Percentiles rank a stretch among this genome's conserved stretches.
Evolutionary conservation across 2,113 vertebrate species (phyloP).

Genomic region (rat (Rattus norvegicus)): GRCr8 NC_086021.1:161187501-161188000

Average conservation of each 20-base stretch:
- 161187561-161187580: not conserved
- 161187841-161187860: not conserved
- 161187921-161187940: not conserved
- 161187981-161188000: not conserved
- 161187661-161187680: not conserved
- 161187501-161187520: not conserved
- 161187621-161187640: not conserved
- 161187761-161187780: too few relatives aligned
- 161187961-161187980: not conserved
- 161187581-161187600: not conserved
- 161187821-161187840: not conserved
- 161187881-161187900: not conserved
- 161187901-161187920: not conserved
- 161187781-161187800: not conserved
- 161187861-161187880: too few relatives aligned
- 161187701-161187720: not conserved
- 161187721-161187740: too few relatives aligned
- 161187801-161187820: not conserved
- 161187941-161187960: not conserved
- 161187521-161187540: conserved; percentile 10
- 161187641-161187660: not conserved
- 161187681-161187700: not conserved
- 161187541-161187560: not conserved
- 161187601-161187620: not conserved
- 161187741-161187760: too few relatives aligned